phyloP scores from a whole-genome alignment of 2,888 invertebrate species.

The Lepeophtheirus nordmannii region DNA sequence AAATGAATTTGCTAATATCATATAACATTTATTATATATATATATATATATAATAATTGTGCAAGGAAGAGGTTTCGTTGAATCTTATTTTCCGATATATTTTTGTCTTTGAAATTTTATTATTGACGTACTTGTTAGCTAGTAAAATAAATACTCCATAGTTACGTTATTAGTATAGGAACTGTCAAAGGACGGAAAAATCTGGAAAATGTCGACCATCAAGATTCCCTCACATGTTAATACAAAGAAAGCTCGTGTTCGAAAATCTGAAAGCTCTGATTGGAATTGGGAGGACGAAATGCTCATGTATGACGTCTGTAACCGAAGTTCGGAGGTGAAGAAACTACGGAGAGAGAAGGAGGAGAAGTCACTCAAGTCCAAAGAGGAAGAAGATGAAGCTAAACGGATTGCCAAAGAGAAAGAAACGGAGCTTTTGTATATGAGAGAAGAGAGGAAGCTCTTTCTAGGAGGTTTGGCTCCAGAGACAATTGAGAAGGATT shows the following conservation, averaged over 20 bases:
- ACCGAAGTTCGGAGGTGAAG: slow-evolving; percentile 7
- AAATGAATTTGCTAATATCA: too few species aligned
- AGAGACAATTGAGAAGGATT: slow-evolving; percentile 12
- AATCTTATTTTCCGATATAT: too few species aligned
- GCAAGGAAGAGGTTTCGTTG: too few species aligned
- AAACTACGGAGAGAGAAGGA: not conserved
- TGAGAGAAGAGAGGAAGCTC: slow-evolving; percentile 16
- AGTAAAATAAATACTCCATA: too few species aligned
- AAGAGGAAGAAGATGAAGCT: not conserved
- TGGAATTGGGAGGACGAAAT: slow-evolving; percentile 24
- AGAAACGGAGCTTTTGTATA: not conserved
- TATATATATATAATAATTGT: too few species aligned
- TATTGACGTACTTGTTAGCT: too few species aligned
- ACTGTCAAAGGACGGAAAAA: too few species aligned
- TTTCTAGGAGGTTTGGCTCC: slow-evolving; percentile 14
- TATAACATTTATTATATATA: too few species aligned
- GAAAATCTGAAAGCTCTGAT: not conserved
- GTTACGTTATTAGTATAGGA: too few species aligned
- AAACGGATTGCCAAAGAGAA: slow-evolving; percentile 15
- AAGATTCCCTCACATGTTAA: not conserved
- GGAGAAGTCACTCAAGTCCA: not conserved
- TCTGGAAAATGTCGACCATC: too few species aligned
- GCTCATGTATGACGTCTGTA: slow-evolving; percentile 21
- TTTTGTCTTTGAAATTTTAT: too few species aligned
- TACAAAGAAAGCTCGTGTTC: not conserved